Evolutionary conservation across 2,888 invertebrate species (phyloP).

Genomic region (Tetrapedia diversipes): DNA sequence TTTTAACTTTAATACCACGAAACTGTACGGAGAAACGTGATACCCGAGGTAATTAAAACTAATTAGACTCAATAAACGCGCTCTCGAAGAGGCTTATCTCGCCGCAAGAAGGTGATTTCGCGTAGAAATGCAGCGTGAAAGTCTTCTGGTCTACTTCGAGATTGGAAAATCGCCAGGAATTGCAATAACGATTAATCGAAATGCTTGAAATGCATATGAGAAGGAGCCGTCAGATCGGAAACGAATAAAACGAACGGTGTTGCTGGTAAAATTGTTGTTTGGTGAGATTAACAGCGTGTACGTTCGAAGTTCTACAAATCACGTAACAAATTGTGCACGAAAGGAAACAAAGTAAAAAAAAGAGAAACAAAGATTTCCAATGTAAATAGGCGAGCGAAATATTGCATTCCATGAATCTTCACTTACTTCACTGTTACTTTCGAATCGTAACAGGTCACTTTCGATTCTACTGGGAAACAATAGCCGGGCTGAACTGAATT

Average conservation of each 20-base stretch:
- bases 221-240: not conserved
- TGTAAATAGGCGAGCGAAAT: slow-evolving; percentile 18
- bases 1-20: not conserved
- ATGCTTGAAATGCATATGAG: not conserved
- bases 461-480: slow-evolving; percentile 41
- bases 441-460: slow-evolving; percentile 43
- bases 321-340: slow-evolving; percentile 15
- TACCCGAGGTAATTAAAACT: not conserved
- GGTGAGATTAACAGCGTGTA: not conserved
- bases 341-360: not conserved
- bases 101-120: not conserved
- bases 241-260: not conserved
- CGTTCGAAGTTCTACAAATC: slow-evolving; percentile 5
- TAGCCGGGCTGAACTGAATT: slow-evolving; percentile 15
- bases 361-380: not conserved
- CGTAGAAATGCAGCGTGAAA: slow-evolving; percentile 17
- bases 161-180: not conserved
- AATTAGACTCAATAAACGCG: not conserved
- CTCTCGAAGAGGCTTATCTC: not conserved
- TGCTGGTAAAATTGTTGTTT: no score
- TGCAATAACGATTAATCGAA: not conserved
- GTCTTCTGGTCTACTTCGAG: not conserved
- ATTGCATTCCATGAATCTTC: slow-evolving; percentile 36
- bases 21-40: not conserved
- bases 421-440: slow-evolving; percentile 25